Evolutionary conservation across 2,113 vertebrate genomes (phyloP).

Genomic region (Erythrolamprus reginae): DNA sequence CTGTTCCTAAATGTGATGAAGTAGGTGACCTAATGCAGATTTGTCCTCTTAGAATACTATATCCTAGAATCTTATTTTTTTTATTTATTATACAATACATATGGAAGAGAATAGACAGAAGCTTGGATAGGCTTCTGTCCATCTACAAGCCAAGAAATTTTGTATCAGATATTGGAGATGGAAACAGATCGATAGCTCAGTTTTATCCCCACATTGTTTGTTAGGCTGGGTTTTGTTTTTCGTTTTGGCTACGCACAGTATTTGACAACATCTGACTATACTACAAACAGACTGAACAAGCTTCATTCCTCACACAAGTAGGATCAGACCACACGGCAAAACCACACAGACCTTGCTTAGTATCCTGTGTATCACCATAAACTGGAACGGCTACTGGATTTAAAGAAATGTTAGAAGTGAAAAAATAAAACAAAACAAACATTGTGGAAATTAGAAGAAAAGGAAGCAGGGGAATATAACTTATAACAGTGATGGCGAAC

Average conservation of each 20-base stretch:
- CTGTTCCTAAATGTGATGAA: background rate
- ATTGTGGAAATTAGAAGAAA: background rate
- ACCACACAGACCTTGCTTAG: conserved; percentile 57
- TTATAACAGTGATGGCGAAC: too few relatives aligned
- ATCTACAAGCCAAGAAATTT: background rate
- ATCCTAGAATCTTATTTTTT: background rate
- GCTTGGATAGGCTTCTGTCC: background rate
- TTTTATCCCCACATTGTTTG: background rate
- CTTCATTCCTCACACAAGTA: conserved; percentile 18
- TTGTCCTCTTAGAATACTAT: background rate
- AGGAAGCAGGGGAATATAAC: background rate
- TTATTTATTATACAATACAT: too few relatives aligned
- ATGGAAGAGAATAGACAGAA: too few relatives aligned
- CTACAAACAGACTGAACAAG: background rate
- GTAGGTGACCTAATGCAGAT: background rate
- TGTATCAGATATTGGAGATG: background rate
- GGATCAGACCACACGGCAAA: conserved; percentile 38
- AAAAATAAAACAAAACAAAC: background rate
- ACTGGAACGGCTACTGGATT: conserved; percentile 51
- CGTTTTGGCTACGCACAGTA: background rate
- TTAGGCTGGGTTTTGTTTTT: too few relatives aligned
- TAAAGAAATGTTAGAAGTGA: conserved; percentile 45
- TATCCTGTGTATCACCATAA: conserved; percentile 58
- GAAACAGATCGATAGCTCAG: background rate
- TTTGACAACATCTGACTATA: conserved; percentile 6